Base-by-base conservation (phyloP, 1,140 invertebrate species). In the Propsilocerus akamusi region DNA sequence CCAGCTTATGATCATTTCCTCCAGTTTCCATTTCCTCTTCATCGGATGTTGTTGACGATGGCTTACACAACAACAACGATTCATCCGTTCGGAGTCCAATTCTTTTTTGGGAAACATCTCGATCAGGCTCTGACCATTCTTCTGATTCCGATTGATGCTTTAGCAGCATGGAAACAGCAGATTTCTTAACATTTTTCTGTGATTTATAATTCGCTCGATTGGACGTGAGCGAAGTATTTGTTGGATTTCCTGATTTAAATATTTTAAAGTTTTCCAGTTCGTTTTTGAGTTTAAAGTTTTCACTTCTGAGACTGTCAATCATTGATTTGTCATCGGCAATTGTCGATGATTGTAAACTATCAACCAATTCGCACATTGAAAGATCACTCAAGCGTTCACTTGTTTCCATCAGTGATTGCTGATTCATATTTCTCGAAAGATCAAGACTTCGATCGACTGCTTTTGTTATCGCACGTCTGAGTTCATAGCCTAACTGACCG, bases 81-180 rank as follows among this genome's bases (percentile, higher is more conserved):
- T 59, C 58, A 1, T 61, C 68, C 23, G 72, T 71, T 48, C 67
- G 71, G 4, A 87, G 62, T 2, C 84, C 83, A 34, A 87, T 86
- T 52, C 84, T 71, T 0, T 80, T 81, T 50, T 81, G 62, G 0
- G 84, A 88, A 0, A 88, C 83, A 50, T 74, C 77, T 51, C 83
- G 72, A 57, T 90, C 86, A 0, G 85, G 85, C 59, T 88, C 85
- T 0, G 84, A 87, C 77, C 85, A 89, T 17, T 80, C 78, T 57
- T 90, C 86, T 0, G 80, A 83, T 59, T 88, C 83, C 1, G 81
- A 83, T 25, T 75, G 70, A 63, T 77, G 64, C 52, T 72, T 63
- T 48, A 61, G 58, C 25, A 61, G 58, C 48, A 63, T 32, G 1
- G 46, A 23, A 47, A 56, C 41, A 54, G 50, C 0, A 53, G 60